Evolutionary conservation across 2,797 vertebrate genomes (phyloP).

Genomic region (Gobio occitaniae): DNA sequence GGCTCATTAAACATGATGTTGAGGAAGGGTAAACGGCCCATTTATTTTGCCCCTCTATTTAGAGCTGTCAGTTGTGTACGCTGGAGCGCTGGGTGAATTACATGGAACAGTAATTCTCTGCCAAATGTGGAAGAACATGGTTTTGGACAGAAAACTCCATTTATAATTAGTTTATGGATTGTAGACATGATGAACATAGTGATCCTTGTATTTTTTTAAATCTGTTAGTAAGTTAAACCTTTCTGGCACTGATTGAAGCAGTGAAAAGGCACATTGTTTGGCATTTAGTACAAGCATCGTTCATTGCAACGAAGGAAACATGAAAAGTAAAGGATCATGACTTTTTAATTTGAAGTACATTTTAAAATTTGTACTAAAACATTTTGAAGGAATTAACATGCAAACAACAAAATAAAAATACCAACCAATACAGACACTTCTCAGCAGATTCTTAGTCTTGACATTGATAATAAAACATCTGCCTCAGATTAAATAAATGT

Average conservation of each 20-base stretch:
- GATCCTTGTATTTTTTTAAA: slow-evolving; percentile 14
- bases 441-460: background rate
- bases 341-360: background rate
- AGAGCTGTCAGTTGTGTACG: slow-evolving; percentile 18
- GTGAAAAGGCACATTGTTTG: slow-evolving; percentile 7
- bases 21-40: background rate
- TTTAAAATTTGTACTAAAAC: background rate
- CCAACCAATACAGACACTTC: background rate
- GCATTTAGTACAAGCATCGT: background rate
- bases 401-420: background rate
- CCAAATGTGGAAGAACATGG: slow-evolving; percentile 22
- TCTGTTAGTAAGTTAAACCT: background rate
- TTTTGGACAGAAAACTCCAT: background rate
- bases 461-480: background rate
- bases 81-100: slow-evolving; percentile 3
- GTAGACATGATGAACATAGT: background rate
- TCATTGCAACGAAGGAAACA: background rate
- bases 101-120: slow-evolving; percentile 12
- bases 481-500: slow-evolving; percentile 6
- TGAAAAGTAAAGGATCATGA: background rate
- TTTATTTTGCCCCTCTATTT: slow-evolving; percentile 24
- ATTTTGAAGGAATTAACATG: background rate
- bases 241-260: background rate
- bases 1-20: slow-evolving; percentile 9
- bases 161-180: slow-evolving; percentile 21